phyloP scores from a whole-genome alignment of 2,113 vertebrate genomes.

The Centropus bengalensis region DNA sequence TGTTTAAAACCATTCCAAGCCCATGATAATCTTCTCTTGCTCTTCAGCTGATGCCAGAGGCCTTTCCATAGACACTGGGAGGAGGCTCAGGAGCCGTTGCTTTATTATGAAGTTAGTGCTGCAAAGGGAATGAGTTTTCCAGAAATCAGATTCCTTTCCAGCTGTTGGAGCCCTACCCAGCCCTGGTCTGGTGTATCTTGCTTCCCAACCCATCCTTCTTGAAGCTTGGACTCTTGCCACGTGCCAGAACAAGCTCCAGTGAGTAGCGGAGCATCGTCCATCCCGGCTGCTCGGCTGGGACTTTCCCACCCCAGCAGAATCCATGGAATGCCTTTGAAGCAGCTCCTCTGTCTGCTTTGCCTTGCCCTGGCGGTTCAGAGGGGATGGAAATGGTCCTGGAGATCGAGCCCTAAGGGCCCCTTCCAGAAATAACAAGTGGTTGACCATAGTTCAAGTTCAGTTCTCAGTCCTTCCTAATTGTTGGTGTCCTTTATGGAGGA shows the following conservation, averaged over 20 bases:
- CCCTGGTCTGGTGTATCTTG: neutral
- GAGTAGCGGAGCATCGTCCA: neutral
- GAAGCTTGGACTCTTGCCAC: neutral
- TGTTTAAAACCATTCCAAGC: neutral
- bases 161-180: neutral
- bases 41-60: neutral
- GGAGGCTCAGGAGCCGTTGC: neutral
- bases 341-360: neutral
- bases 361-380: neutral
- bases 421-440: conserved; percentile 58
- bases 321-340: conserved; percentile 46
- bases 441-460: neutral
- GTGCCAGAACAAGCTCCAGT: neutral
- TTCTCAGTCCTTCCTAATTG: neutral
- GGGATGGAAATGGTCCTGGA: conserved; percentile 20
- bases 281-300: neutral
- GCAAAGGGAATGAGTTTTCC: neutral
- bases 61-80: neutral
- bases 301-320: conserved; percentile 16
- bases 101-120: neutral
- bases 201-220: neutral
- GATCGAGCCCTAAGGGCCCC: neutral
- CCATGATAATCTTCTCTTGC: rapidly evolving
- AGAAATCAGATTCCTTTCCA: neutral
- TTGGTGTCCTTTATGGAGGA: neutral